Evolutionary conservation across 2,113 vertebrate species (phyloP).

Genomic region (Okapia johnstoni): DNA sequence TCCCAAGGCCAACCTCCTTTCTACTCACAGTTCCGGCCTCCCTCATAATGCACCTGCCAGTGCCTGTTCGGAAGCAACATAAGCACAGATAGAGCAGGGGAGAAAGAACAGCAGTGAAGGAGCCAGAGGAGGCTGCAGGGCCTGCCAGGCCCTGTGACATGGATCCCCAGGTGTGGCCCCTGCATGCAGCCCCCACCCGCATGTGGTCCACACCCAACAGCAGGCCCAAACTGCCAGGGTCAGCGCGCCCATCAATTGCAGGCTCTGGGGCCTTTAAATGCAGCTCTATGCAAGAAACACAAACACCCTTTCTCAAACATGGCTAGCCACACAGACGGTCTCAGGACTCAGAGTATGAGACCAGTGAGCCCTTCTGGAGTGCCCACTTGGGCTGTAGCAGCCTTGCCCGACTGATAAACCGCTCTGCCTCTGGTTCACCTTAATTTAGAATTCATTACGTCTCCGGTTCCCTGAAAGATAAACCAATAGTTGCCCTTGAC

Average conservation of each 20-base stretch:
- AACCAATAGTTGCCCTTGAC: constrained; percentile 87
- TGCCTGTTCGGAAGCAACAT: background rate
- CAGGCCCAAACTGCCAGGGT: background rate
- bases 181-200: rapidly evolving
- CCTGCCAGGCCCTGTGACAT: background rate
- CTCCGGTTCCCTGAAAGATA: constrained; percentile 83
- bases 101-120: background rate
- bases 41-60: background rate
- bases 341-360: background rate
- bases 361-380: constrained; percentile 50
- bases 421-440: constrained; percentile 69
- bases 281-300: background rate
- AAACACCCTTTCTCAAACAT: background rate
- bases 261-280: background rate
- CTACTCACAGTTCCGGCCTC: background rate
- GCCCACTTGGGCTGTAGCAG: constrained; percentile 50
- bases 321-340: background rate
- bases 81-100: background rate
- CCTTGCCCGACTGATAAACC: constrained; percentile 40
- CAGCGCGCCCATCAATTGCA: rapidly evolving
- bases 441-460: constrained; percentile 81
- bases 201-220: background rate
- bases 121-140: background rate
- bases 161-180: background rate
- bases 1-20: background rate